Percentiles rank a stretch among this genome's conserved stretches.
phyloP scores from a whole-genome alignment of 1,140 invertebrate genomes.

The Cherax quadricarinatus region DNA sequence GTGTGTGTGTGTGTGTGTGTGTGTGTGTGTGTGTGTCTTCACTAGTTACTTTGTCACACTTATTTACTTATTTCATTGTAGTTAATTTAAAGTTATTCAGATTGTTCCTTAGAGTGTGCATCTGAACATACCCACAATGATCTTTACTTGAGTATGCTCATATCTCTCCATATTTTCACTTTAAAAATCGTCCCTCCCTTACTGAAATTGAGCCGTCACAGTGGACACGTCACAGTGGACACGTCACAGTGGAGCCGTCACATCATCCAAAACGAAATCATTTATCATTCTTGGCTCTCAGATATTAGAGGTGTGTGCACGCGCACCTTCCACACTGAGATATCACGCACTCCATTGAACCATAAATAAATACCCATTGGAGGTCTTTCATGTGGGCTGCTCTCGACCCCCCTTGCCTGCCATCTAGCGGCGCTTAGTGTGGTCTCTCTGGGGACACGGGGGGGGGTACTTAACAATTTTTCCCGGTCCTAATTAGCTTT shows the following conservation, averaged over 20 bases:
- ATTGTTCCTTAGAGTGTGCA: no score
- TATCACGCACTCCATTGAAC: conserved; percentile 42
- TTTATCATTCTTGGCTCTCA: conserved; percentile 30
- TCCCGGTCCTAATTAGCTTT: conserved; percentile 57
- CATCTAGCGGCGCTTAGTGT: conserved; percentile 23
- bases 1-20: no score
- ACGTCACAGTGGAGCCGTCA: background rate
- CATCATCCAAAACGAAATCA: conserved; percentile 33
- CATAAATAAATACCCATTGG: conserved; percentile 24
- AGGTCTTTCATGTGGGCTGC: background rate
- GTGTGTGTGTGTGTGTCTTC: no score
- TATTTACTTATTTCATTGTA: no score
- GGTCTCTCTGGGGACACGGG: background rate
- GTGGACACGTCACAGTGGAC: no score
- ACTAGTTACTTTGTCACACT: no score
- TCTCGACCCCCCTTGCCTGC: background rate
- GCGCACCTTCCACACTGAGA: conserved; percentile 12
- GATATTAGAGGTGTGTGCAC: background rate
- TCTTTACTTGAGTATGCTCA: no score
- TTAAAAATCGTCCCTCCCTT: conserved; percentile 40
- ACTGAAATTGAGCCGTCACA: conserved; percentile 5
- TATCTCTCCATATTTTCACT: no score
- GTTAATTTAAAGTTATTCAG: no score
- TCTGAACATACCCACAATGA: no score
- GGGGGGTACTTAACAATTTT: conserved; percentile 43